Evolutionary conservation across 2,888 invertebrate genomes (phyloP), one percentile per base, ranked within the genome.

Genomic region (Hypomecis atomaria): DNA sequence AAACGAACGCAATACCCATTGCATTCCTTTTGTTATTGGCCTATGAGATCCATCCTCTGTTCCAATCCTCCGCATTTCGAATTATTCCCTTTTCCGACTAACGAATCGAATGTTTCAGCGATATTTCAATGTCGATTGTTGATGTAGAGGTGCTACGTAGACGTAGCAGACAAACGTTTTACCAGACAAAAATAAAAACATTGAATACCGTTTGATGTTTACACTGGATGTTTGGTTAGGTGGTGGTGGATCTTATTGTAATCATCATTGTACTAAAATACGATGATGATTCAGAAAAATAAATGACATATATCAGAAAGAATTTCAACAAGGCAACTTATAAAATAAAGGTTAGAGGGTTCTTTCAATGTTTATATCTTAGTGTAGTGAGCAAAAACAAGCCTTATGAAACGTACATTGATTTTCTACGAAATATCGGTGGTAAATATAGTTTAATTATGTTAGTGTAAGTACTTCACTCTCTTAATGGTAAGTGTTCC

Each of bases 71-170:
- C 76, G 83, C 82, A 82, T 87, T 90, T 88, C 86, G 83, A 84
- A 89, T 89, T 87, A 86, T 87, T 89, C 86, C 85, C 79, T 85
- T 90, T 87, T 87, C 81, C 77, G 78, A 81, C 88, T 88, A 89
- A 88, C 89, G 89, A 90, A 92, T 90, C 82, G 86, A 86, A 87
- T 83, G 86, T 86, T 88, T 84, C 83, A 81, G 84, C 83, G 81
- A 80, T 82, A 80, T 85, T 85, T 78, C 83, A 81, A 82, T 81
- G 80, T 79, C 78, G 83, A 81, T 81, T 78, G 78, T 77, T 78
- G 78, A 75, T 75, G 75, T 71, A 77, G 75, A 73, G 56, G 76
- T 73, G 74, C 71, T 48, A 53, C 52, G 50, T 33, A 23, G n/a
- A 48, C n/a, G 48, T 37, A 40, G 34, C 34, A 59, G 55, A 59